Conservation (phyloP, 2,113 vertebrate species). For the Neogobius melanostomus region DNA sequence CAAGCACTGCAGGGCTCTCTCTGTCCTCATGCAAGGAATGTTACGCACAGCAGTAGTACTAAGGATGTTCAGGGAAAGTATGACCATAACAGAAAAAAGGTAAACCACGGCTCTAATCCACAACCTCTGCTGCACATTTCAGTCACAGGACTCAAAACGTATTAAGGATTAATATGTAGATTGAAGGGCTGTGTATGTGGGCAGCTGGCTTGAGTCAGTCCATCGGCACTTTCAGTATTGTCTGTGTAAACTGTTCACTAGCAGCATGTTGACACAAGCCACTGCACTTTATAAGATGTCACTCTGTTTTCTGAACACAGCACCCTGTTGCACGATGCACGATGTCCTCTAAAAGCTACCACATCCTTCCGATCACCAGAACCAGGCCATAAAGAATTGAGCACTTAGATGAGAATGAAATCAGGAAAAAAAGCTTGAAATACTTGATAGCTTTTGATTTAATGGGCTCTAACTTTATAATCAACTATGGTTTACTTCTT, state of each 20-base stretch:
- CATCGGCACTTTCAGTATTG: background rate
- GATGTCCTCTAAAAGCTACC: background rate
- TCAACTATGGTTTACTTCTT: no score
- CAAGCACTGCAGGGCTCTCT: no score
- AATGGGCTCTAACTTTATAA: no score
- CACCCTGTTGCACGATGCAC: background rate
- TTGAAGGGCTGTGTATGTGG: background rate
- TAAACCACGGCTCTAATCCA: background rate
- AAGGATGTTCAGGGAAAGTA: background rate
- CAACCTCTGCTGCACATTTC: background rate
- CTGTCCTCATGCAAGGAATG: no score
- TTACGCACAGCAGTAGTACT: background rate
- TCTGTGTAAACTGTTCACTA: constrained; percentile 1
- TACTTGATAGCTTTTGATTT: no score
- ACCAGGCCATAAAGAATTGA: no score
- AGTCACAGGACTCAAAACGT: background rate
- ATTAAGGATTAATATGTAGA: background rate
- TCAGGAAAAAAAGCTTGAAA: no score
- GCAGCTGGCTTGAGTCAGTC: background rate
- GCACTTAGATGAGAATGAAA: no score
- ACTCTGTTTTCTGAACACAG: background rate
- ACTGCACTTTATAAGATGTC: background rate
- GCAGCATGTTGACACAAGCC: background rate
- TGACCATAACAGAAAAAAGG: background rate
- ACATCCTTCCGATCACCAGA: no score